Evolutionary conservation across 2,888 invertebrate species (phyloP), one percentile per base, ranked within the genome.

Genomic region (Uropetala carovei): DNA sequence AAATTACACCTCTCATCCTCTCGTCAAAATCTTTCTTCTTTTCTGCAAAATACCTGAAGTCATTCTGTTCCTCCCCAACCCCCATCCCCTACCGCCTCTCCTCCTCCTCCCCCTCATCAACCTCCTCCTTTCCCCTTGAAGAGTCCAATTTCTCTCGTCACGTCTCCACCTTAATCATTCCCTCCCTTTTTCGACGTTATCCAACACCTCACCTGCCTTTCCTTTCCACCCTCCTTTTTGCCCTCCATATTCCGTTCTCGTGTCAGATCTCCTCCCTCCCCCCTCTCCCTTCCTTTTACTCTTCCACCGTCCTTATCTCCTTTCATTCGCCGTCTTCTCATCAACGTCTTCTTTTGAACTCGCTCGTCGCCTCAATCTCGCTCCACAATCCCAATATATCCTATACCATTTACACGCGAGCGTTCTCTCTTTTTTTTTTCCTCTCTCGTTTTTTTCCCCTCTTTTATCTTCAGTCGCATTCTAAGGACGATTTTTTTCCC

Each of bases 301-400:
- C 68, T n/a, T 68, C 22, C 22, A 13, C 75, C 27, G 13, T 75
- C 27, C 22, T 27, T 18, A 22, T 68, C 22, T 68, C 68, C 68
- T 68, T 68, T 68, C 68, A n/a, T 68, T 18, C 68, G n/a, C 68
- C 68, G 22, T 68, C 68, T 68, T 68, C 68, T 68, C 68, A 68
- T 68, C 68, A 68, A 22, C n/a, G 68, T 68, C 68, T 68, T 68
- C 68, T 68, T 68, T 68, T 68, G n/a, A 68, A 13, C 68, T 68
- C n/a, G 9, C 68, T 68, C 68, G 68, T 68, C 22, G 18, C 11
- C 68, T 68, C n/a, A n/a, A 9, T 22, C 68, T 22, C 13, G n/a
- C 68, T 22, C 8, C 18, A 18, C 64, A 43, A 43, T 43, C 43
- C 43, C 43, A 43, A 43, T 43, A 43, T 43, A 43, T 43, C 43